These are phyloP conservation scores for Emys orbicularis DNA, from an alignment of 2,797 vertebrate species.

Conservation along the genomic window DNA sequence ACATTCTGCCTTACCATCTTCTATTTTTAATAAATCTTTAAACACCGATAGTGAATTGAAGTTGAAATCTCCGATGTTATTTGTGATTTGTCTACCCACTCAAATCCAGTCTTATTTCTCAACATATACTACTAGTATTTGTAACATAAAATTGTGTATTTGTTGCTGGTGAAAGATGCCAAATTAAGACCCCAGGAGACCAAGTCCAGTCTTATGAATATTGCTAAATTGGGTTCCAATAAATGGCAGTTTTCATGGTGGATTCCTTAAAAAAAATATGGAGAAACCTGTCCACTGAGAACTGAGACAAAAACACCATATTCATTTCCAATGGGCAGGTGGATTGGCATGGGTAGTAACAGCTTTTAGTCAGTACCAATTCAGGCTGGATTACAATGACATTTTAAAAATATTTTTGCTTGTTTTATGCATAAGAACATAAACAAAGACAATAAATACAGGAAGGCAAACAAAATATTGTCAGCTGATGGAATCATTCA, in stretches of 20 bases:
- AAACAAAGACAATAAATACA: too few relatives aligned
- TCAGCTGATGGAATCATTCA: background rate
- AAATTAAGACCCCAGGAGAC: background rate
- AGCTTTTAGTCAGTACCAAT: too few relatives aligned
- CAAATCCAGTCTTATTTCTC: background rate
- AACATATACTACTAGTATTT: background rate
- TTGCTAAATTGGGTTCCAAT: background rate
- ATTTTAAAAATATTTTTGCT: too few relatives aligned
- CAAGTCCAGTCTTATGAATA: background rate
- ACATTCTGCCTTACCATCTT: background rate
- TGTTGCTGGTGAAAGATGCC: background rate
- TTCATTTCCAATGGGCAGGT: background rate
- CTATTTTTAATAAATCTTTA: background rate
- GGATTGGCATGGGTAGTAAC: background rate
- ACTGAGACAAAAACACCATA: background rate
- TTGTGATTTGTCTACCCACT: background rate
- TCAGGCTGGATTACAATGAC: too few relatives aligned
- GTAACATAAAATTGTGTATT: rapidly evolving
- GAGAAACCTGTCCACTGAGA: background rate
- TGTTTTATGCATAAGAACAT: too few relatives aligned
- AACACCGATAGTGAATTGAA: background rate
- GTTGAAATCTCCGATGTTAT: background rate
- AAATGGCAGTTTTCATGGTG: background rate
- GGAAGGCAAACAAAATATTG: background rate
- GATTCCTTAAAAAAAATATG: background rate